Conservation (phyloP, 2,797 vertebrate species). For the Pantherophis alleghaniensis region DNA sequence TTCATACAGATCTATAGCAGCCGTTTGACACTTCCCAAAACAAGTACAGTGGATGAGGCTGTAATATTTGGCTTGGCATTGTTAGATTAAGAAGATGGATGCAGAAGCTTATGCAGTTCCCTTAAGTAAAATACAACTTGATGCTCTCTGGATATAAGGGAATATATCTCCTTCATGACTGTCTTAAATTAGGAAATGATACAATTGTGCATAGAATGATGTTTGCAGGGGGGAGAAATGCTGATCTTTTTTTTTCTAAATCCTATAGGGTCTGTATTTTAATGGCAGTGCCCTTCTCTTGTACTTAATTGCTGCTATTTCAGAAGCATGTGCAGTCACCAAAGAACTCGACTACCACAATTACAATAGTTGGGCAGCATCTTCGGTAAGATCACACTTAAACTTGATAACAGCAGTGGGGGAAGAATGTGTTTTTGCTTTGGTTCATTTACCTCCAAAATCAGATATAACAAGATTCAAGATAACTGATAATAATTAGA, state of each 20-base stretch:
- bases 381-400: constrained; percentile 79
- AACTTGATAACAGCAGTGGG: not conserved
- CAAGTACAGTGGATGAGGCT: not conserved
- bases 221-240: not conserved
- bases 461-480: not conserved
- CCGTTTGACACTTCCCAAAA: not conserved
- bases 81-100: not conserved
- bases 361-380: constrained; percentile 90
- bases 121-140: not conserved
- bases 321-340: constrained; percentile 77
- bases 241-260: not conserved
- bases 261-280: constrained; percentile 80
- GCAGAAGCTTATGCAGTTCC: not conserved
- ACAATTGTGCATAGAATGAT: not conserved
- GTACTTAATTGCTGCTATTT: constrained; percentile 84
- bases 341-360: constrained; percentile 79
- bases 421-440: not conserved
- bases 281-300: constrained; percentile 81
- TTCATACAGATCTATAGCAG: not conserved
- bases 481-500: not conserved
- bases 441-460: not conserved
- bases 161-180: not conserved
- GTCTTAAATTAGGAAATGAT: not conserved
- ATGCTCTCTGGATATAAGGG: not conserved
- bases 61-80: not conserved